Evolutionary conservation across 2,113 vertebrate species (phyloP).

Genomic region (Pseudorectes ferrugineus): DNA sequence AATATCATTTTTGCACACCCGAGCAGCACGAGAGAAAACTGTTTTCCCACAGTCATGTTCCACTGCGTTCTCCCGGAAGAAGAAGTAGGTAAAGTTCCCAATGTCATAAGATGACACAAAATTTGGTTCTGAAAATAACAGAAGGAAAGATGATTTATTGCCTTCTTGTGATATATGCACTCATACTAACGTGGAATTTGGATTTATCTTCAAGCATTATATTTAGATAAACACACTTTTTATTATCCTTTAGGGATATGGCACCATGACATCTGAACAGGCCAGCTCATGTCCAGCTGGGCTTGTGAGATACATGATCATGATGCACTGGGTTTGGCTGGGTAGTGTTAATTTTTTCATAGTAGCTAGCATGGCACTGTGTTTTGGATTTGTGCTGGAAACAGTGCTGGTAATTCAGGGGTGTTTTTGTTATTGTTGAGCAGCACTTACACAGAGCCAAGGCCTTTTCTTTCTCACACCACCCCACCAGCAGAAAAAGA

Average conservation of each 20-base stretch:
- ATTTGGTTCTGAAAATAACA: conserved; percentile 84
- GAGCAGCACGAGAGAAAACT: conserved; percentile 89
- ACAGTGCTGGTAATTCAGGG: neutral
- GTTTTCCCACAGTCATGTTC: conserved; percentile 95
- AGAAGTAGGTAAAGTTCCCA: conserved; percentile 96
- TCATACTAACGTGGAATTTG: neutral
- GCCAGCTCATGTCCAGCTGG: neutral
- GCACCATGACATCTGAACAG: neutral
- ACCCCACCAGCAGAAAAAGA: neutral
- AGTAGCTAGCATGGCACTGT: neutral
- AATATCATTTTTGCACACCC: conserved; percentile 95
- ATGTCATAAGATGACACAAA: conserved; percentile 97
- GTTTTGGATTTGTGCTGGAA: neutral
- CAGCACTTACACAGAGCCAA: neutral
- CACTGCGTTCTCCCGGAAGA: conserved; percentile 94
- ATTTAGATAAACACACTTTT: neutral
- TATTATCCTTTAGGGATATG: neutral
- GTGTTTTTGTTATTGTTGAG: neutral
- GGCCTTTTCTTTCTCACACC: neutral
- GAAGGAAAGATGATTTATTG: conserved; percentile 34
- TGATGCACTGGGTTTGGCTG: neutral
- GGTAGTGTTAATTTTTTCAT: neutral
- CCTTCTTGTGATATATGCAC: neutral
- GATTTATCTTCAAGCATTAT: neutral
- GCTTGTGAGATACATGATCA: neutral